These are phyloP conservation scores for Sus scrofa DNA, from an alignment of 2,113 vertebrate genomes.

Conservation along the genomic window DNA sequence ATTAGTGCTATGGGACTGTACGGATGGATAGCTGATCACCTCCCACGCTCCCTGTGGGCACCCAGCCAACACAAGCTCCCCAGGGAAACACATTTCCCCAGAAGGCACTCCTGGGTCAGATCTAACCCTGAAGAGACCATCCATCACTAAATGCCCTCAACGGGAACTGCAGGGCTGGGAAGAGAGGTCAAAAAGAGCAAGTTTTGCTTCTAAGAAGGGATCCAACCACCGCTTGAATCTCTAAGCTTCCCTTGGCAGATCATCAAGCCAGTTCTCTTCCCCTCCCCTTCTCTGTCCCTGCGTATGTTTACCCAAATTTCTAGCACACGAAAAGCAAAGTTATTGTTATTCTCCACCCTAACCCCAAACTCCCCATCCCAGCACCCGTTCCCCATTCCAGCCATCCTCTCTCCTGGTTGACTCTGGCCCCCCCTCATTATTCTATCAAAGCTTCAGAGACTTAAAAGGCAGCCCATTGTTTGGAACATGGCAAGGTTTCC, in stretches of 20 bases:
- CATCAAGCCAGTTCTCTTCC: background rate
- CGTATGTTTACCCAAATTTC: background rate
- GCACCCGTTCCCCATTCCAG: background rate
- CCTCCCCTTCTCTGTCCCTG: background rate
- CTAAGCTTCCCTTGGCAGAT: background rate
- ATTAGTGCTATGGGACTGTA: background rate
- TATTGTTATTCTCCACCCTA: background rate
- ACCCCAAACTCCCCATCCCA: background rate
- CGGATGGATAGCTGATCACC: too few relatives aligned
- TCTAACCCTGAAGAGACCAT: background rate
- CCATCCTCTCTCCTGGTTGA: background rate
- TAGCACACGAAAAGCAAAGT: background rate
- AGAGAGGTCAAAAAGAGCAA: background rate
- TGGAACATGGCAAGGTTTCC: background rate
- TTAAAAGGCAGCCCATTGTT: background rate
- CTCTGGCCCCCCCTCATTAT: background rate
- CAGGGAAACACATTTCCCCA: background rate
- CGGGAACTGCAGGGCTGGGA: background rate
- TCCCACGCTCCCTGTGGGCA: accelerated
- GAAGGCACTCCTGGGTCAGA: background rate
- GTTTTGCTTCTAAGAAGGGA: background rate
- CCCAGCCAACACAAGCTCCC: accelerated
- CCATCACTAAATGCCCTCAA: background rate
- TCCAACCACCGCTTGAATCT: background rate
- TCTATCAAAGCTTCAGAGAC: background rate